A percentile compares a stretch with the other conserved stretches of the same genome.
Evolutionary conservation across 2,113 vertebrate genomes (phyloP).

Genomic region (Dasyurus viverrinus): DNA sequence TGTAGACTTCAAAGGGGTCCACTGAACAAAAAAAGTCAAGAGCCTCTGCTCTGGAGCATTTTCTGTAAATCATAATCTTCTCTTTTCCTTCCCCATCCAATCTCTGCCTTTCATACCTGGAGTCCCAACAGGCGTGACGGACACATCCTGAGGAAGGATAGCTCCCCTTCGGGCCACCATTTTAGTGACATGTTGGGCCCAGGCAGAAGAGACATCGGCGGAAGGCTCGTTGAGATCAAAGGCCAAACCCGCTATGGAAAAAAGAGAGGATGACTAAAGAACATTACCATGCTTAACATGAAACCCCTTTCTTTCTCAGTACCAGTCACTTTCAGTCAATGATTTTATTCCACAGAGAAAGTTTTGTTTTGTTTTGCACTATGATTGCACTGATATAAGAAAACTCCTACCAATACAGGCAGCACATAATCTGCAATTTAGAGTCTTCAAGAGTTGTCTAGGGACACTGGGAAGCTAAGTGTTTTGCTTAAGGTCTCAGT

Average conservation of each 20-base stretch:
- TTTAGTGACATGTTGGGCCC: constrained; percentile 98
- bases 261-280: background rate
- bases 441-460: background rate
- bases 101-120: constrained; percentile 84
- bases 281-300: fast-evolving
- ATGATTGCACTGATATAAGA: background rate
- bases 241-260: constrained; percentile 90
- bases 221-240: constrained; percentile 96
- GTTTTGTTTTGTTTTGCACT: background rate
- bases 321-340: background rate
- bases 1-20: background rate
- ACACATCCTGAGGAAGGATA: constrained; percentile 97
- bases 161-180: constrained; percentile 98
- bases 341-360: background rate
- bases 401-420: background rate
- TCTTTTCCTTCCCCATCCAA: background rate
- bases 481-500: background rate
- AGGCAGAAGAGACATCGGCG: constrained; percentile 94
- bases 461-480: background rate
- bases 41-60: background rate
- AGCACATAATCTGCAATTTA: background rate
- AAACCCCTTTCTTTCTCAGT: background rate
- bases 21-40: background rate
- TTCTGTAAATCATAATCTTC: background rate
- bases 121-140: constrained; percentile 93